Evolutionary conservation across 2,113 vertebrate genomes (phyloP).

Genomic region (Paradoxurus hermaphroditus): DNA sequence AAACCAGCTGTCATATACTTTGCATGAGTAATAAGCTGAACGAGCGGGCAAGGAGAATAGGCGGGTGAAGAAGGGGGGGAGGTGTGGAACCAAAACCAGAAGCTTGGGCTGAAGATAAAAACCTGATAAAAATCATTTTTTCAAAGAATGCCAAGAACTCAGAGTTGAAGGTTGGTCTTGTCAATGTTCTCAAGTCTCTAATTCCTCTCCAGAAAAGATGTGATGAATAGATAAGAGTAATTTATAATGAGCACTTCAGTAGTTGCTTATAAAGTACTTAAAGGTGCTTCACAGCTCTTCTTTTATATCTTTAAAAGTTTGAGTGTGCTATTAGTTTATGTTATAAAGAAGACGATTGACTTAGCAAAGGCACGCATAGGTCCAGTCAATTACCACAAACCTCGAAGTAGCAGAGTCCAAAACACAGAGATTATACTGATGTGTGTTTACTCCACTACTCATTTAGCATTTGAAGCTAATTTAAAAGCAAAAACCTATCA

Average conservation of each 20-base stretch:
- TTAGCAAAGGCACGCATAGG: neutral
- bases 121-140: constrained; percentile 28
- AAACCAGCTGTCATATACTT: neutral
- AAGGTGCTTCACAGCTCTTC: constrained; percentile 7
- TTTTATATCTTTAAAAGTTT: neutral
- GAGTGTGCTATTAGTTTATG: neutral
- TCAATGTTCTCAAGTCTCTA: neutral
- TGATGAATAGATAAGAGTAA: neutral
- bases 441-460: neutral
- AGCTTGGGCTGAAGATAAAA: neutral
- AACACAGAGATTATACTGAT: neutral
- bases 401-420: neutral
- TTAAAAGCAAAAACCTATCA: constrained; percentile 44
- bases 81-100: neutral
- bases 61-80: neutral
- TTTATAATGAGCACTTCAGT: neutral
- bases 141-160: neutral
- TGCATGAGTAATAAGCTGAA: neutral
- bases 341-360: constrained; percentile 31
- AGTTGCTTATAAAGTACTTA: constrained; percentile 40
- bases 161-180: neutral
- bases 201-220: constrained; percentile 7
- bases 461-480: constrained; percentile 41
- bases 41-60: neutral
- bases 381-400: neutral